Evolutionary conservation across 1,140 invertebrate species (phyloP).

Genomic region (Drosophila tristis): DNA sequence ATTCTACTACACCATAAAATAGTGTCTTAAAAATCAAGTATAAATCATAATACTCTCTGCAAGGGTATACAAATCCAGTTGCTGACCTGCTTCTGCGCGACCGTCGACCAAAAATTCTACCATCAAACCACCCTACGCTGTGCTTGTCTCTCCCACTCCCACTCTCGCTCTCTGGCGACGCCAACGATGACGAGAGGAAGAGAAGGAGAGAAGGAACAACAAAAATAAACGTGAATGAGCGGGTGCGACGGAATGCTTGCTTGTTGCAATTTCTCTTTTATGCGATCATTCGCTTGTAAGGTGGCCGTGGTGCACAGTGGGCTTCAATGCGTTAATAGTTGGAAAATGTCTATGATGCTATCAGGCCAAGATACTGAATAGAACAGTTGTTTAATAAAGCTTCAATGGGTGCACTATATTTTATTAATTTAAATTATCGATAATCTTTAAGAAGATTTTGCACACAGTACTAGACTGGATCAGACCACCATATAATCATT

Average conservation of each 20-base stretch:
- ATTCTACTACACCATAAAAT: too few species aligned
- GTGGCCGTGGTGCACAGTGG: conserved; percentile 67
- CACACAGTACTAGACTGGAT: too few species aligned
- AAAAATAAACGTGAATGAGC: conserved; percentile 71
- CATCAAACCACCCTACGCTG: conserved; percentile 67
- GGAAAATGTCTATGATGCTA: not conserved
- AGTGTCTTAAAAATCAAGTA: too few species aligned
- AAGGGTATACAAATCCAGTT: conserved; percentile 64
- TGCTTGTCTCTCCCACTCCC: conserved; percentile 37
- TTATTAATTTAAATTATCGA: too few species aligned
- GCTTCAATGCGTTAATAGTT: not conserved
- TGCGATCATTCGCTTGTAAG: conserved; percentile 77
- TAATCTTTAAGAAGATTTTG: too few species aligned
- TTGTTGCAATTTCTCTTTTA: conserved; percentile 82
- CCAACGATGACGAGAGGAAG: conserved; percentile 37
- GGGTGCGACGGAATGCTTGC: conserved; percentile 60
- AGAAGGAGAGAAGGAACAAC: conserved; percentile 16
- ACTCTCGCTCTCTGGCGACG: conserved; percentile 67
- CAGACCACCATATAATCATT: not conserved
- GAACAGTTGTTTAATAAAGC: too few species aligned
- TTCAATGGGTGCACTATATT: too few species aligned
- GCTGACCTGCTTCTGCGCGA: conserved; percentile 72
- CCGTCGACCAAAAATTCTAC: conserved; percentile 72
- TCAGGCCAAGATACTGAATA: too few species aligned
- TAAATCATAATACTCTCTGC: not conserved